Base-by-base conservation (phyloP, 2,888 invertebrate genomes). In the Galerucella nymphaeae region DNA sequence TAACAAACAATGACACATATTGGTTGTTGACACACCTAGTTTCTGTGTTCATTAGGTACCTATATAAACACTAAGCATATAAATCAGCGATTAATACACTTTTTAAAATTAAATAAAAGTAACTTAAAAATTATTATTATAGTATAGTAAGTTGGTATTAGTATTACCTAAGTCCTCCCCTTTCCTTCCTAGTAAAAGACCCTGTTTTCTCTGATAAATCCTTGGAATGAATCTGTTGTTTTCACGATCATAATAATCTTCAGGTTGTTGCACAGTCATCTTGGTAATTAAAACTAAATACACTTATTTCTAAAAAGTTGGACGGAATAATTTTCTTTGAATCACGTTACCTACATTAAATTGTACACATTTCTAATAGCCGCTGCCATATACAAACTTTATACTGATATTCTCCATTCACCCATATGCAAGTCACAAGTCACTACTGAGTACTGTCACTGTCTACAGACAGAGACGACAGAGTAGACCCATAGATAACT, bases 1-100 rank as follows among this genome's bases (percentile, higher is more conserved):
- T 48, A n/a, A n/a, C 9, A n/a, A n/a, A n/a, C 1, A 41, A 61
- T 68, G 66, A 66, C 66, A 66, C 66, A 66, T 41, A 38, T 11
- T 10, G 11, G 38, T 50, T 69, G 69, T 69, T 69, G 69, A 69
- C 69, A 69, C 69, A 63, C 69, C 69, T 69, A 62, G 20, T 63
- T 69, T 14, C 41, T 38, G 30, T 1, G 30, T 38, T 38, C 30
- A 38, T 38, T 38, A n/a, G n/a, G n/a, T n/a, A 38, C 30, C 30
- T 38, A 38, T 38, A 38, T 9, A 38, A 38, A 38, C 6, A 38
- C 30, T 8, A 38, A 30, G 5, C 1, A 38, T 9, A 38, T 38
- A 38, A 38, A 38, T 9, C 30, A 38, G 30, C 0, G 30, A 38
- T 38, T 38, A n/a, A 38, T 38, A 8, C 0, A 38, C 30, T 38